Evolutionary conservation across 2,113 vertebrate genomes (phyloP).

Genomic region (Paratilapia polleni): DNA sequence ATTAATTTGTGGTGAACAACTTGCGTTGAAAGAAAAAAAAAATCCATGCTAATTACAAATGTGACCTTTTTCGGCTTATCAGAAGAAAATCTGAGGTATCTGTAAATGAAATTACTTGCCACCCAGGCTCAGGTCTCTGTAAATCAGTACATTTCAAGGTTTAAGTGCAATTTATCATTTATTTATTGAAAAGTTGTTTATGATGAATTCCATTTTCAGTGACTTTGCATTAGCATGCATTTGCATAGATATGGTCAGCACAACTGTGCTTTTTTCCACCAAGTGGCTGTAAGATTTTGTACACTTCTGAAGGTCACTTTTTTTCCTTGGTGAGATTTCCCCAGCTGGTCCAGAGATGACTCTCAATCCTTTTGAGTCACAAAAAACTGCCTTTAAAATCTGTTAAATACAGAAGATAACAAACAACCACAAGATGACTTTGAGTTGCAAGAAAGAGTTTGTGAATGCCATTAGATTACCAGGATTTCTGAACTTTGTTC

Average conservation of each 20-base stretch:
- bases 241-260: constrained; percentile 1
- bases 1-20: neutral
- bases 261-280: neutral
- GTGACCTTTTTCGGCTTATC: neutral
- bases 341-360: neutral
- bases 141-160: neutral
- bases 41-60: constrained; percentile 4
- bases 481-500: neutral
- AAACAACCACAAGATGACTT: neutral
- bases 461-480: neutral
- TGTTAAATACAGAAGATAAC: neutral
- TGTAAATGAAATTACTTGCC: too few relatives aligned
- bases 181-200: neutral
- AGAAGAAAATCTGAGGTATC: neutral
- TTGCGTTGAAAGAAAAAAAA: neutral
- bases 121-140: too few relatives aligned
- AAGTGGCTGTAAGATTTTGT: constrained; percentile 7
- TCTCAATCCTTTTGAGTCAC: neutral
- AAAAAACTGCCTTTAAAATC: neutral
- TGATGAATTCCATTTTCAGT: neutral
- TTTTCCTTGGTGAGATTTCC: constrained; percentile 3
- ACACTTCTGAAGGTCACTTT: constrained; percentile 43
- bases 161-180: neutral
- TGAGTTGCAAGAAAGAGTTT: neutral
- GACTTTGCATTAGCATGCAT: neutral